phyloP scores from a whole-genome alignment of 2,113 vertebrate genomes.

The Chunga burmeisteri region DNA sequence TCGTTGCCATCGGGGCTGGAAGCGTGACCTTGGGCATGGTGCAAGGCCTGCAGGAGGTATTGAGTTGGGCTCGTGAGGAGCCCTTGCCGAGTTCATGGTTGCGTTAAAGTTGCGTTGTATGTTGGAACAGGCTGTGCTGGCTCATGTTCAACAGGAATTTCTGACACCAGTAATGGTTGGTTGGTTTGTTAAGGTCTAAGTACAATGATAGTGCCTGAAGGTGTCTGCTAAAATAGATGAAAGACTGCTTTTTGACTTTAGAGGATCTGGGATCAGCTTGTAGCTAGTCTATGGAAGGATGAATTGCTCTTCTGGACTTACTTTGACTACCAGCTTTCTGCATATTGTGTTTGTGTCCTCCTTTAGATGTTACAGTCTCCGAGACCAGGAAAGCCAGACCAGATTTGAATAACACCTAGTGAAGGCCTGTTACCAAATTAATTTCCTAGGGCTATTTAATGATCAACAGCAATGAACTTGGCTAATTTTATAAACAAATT shows the following conservation, averaged over 20 bases:
- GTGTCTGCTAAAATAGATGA: background rate
- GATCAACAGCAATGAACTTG: background rate
- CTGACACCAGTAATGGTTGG: background rate
- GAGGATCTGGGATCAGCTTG: background rate
- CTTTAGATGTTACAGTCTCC: background rate
- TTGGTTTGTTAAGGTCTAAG: background rate
- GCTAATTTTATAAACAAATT: background rate
- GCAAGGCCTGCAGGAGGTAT: background rate
- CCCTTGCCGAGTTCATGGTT: background rate
- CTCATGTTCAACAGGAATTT: background rate
- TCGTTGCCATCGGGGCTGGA: background rate
- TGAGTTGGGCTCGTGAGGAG: background rate
- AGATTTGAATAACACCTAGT: background rate
- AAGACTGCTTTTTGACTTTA: background rate
- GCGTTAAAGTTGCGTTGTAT: background rate
- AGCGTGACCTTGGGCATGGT: rapidly evolving
- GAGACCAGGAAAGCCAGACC: background rate
- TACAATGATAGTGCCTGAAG: background rate
- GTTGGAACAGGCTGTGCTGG: background rate
- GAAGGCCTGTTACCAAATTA: background rate
- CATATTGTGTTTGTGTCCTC: background rate
- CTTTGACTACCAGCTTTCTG: background rate
- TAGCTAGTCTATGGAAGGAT: background rate
- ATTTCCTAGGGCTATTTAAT: background rate
- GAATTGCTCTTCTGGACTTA: background rate